Evolutionary conservation across 2,797 vertebrate species (phyloP), one percentile per base, ranked within the genome.

Genomic region (Pipistrellus kuhlii): DNA sequence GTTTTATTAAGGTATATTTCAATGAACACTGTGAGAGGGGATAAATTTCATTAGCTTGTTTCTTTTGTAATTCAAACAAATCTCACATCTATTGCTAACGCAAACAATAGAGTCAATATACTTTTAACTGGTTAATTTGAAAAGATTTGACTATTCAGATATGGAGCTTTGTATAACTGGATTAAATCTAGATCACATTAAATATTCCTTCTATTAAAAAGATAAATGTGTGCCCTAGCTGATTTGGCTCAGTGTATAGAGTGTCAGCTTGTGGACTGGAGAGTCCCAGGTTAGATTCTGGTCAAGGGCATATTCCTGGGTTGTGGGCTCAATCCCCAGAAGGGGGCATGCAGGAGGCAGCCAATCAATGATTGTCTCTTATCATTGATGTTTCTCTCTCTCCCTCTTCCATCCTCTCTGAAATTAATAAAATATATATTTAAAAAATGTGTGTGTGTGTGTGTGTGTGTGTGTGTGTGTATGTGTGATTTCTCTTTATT

Each of bases 41-140:
- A 35, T 55, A 64, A 9, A 51, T 85, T 48, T 76, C 27, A 83
- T 77, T 71, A 71, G 5, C 4, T 82, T 92, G 38, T 72, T 57
- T 35, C 25, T 25, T 82, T 41, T 53, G 32, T 85, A 76, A 88
- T 92, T 89, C 57, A 78, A 83, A 32, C n/a, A 86, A 46, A 41
- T 27, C 3, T 77, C 3, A 10, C 5, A 90, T n/a, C 6, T 59
- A 44, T 23, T 82, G 14, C 25, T 59, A 23, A 59, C 25, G 57
- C 57, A 90, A 57, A 27, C 21, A 30, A 1, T 46, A 73, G 71
- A 62, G n/a, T 51, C 1, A 14, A 25, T 44, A 51, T 84, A 62
- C 13, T 44, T 83, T 78, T 59, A 72, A 77, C 8, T 71, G 64
- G 12, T 20, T 20, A 72, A 72, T 91, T 41, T 85, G 80, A 71